Evolutionary conservation across 2,113 vertebrate genomes (phyloP).

Genomic region (Oncorhynchus nerka): DNA sequence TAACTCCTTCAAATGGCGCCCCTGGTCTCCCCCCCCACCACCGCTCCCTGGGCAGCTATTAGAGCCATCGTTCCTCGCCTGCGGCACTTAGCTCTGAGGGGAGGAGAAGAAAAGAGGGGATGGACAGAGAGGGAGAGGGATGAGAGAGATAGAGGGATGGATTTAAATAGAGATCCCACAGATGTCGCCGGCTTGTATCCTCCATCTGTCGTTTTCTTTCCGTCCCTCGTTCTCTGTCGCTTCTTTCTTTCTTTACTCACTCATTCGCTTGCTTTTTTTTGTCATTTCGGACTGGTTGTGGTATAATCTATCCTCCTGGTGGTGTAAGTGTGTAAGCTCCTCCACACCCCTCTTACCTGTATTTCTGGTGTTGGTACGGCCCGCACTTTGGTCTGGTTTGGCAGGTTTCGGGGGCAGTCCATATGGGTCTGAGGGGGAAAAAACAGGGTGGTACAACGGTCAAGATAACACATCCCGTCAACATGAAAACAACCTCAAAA

Average conservation of each 20-base stretch:
- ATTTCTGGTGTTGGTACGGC: constrained; percentile 72
- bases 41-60: constrained; percentile 72
- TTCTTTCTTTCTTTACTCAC: constrained; percentile 40
- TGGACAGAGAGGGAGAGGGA: constrained; percentile 26
- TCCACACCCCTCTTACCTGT: constrained; percentile 59
- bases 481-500: background rate
- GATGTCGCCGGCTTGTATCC: constrained; percentile 67
- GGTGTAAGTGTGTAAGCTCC: background rate
- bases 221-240: constrained; percentile 18
- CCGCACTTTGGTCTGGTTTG: constrained; percentile 64
- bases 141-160: constrained; percentile 40
- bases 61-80: constrained; percentile 68
- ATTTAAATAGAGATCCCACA: constrained; percentile 72
- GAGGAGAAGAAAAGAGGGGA: constrained; percentile 31
- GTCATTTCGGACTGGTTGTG: constrained; percentile 16
- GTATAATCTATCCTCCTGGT: constrained; percentile 4
- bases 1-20: constrained; percentile 72
- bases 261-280: constrained; percentile 22
- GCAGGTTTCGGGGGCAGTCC: constrained; percentile 73
- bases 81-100: constrained; percentile 71
- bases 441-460: background rate
- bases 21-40: constrained; percentile 34
- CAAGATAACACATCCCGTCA: background rate
- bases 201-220: constrained; percentile 59
- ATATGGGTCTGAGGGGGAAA: constrained; percentile 62